These are phyloP conservation scores for Pygmarrhopalites habei DNA, from an alignment of 1,140 invertebrate species.

Conservation along the genomic window DNA sequence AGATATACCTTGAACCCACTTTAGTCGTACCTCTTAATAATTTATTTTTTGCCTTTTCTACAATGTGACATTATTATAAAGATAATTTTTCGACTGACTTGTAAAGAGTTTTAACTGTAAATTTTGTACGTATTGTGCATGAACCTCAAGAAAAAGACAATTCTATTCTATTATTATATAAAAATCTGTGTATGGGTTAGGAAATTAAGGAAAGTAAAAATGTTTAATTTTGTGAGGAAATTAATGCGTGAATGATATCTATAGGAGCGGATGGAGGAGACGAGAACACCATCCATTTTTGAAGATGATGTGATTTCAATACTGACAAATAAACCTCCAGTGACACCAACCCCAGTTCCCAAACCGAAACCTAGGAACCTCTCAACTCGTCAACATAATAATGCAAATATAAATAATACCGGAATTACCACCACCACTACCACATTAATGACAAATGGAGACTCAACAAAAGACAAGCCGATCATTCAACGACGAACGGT, in stretches of 20 bases:
- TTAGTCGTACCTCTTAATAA: too few species aligned
- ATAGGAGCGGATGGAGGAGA: background rate
- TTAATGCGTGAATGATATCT: background rate
- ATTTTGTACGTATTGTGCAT: background rate
- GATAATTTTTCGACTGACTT: too few species aligned
- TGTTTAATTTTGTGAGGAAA: background rate
- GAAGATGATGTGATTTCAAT: constrained; percentile 1
- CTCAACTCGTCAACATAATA: constrained; percentile 26
- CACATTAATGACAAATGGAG: constrained; percentile 16
- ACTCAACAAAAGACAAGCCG: constrained; percentile 21
- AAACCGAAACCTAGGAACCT: constrained; percentile 32
- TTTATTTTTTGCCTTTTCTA: too few species aligned
- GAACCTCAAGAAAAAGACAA: background rate
- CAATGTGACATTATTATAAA: too few species aligned
- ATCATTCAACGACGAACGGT: constrained; percentile 40
- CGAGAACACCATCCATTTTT: background rate
- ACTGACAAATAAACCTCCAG: constrained; percentile 39
- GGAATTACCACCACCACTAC: background rate
- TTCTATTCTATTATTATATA: background rate
- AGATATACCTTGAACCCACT: too few species aligned
- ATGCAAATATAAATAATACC: constrained; percentile 19
- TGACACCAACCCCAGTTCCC: constrained; percentile 43
- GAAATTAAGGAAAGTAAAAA: background rate
- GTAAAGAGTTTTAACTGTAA: too few species aligned
- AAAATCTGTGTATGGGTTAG: background rate